These are phyloP conservation scores for Procambarus virginalis DNA, from an alignment of 1,140 invertebrate genomes.

Conservation along the genomic window DNA sequence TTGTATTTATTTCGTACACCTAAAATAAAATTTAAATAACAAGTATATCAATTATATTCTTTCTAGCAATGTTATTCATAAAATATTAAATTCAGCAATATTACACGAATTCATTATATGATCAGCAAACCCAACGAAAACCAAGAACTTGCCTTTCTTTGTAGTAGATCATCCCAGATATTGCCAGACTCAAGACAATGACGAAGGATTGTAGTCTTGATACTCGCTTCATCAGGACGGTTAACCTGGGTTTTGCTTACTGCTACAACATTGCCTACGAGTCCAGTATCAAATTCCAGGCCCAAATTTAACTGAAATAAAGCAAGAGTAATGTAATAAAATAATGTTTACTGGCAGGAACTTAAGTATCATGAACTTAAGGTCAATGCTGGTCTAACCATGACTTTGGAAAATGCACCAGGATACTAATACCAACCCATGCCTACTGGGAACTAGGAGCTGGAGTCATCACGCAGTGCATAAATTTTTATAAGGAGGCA, in stretches of 20 bases:
- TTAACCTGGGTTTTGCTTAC: conserved; percentile 51
- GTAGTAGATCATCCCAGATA: conserved; percentile 33
- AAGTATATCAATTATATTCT: not conserved
- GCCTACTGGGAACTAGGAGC: too few relatives aligned
- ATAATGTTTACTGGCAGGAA: too few relatives aligned
- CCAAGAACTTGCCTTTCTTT: conserved; percentile 21
- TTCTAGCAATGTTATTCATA: not conserved
- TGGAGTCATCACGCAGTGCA: too few relatives aligned
- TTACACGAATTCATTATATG: not conserved
- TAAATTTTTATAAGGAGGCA: too few relatives aligned
- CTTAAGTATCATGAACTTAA: too few relatives aligned
- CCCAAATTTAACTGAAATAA: not conserved
- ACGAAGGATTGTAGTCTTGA: conserved; percentile 39
- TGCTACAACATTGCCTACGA: conserved; percentile 36
- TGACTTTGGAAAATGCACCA: too few relatives aligned
- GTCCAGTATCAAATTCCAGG: conserved; percentile 22
- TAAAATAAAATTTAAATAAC: not conserved
- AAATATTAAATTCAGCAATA: not conserved
- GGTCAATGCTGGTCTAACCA: too few relatives aligned
- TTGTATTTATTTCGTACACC: conserved; percentile 55
- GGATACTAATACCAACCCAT: too few relatives aligned
- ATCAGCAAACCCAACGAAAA: not conserved
- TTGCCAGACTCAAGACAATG: conserved; percentile 31
- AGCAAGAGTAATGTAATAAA: too few relatives aligned
- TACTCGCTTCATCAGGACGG: conserved; percentile 52